These are phyloP conservation scores for Pteropus rufus DNA, from an alignment of 2,797 vertebrate species.

Conservation along the genomic window DNA sequence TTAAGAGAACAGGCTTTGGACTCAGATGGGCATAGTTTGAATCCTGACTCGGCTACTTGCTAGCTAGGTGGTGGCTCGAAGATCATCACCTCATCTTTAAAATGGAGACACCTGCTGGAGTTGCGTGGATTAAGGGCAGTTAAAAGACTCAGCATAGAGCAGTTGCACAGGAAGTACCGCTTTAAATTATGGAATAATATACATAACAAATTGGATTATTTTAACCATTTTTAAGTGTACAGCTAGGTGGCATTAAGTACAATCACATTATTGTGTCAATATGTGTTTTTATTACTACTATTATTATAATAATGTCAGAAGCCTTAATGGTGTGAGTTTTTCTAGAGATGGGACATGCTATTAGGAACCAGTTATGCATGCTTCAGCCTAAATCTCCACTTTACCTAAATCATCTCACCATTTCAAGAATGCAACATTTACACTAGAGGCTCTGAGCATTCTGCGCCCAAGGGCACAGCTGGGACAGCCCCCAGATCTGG, in stretches of 20 bases:
- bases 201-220: not conserved
- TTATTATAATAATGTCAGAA: not conserved
- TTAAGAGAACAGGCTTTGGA: not conserved
- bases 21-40: not conserved
- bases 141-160: not conserved
- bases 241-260: not conserved
- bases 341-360: not conserved
- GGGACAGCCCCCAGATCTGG: not conserved
- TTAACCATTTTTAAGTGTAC: not conserved
- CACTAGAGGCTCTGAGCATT: not conserved
- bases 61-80: not conserved
- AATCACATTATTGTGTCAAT: not conserved
- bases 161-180: not conserved
- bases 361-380: not conserved
- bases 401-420: not conserved
- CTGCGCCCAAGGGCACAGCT: fast-evolving
- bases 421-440: not conserved
- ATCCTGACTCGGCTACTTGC: not conserved
- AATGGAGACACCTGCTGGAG: not conserved
- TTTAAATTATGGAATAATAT: not conserved
- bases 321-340: not conserved
- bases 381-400: not conserved
- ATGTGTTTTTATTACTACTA: not conserved
- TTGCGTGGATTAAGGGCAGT: not conserved
- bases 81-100: not conserved